phyloP scores from a whole-genome alignment of 2,113 vertebrate genomes.

The Syrrhaptes paradoxus region DNA sequence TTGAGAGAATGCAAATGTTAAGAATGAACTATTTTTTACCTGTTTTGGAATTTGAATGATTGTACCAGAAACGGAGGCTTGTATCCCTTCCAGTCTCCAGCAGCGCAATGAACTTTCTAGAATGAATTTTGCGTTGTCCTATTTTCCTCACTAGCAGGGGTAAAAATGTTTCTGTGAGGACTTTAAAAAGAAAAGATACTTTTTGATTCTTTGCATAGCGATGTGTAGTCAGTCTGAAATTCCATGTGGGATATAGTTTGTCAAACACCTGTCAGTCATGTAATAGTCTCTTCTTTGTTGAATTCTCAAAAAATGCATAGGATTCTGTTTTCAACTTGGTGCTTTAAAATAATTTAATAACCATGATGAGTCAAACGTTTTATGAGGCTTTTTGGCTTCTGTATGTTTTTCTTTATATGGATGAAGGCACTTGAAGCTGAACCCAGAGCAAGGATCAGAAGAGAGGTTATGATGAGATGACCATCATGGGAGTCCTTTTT shows the following conservation, averaged over 20 bases:
- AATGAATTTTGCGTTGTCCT: not conserved
- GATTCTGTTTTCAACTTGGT: not conserved
- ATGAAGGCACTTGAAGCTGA: not conserved
- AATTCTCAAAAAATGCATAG: not conserved
- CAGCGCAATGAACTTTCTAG: not conserved
- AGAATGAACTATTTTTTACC: not conserved
- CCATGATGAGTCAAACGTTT: not conserved
- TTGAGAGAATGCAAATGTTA: not conserved
- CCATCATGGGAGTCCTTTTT: not conserved
- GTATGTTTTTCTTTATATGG: not conserved
- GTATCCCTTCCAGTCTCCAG: not conserved
- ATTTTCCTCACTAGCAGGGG: not conserved
- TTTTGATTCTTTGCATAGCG: not conserved
- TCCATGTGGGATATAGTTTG: not conserved
- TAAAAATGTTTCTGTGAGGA: not conserved
- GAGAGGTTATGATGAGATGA: not conserved
- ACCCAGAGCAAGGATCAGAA: not conserved
- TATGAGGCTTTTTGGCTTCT: not conserved
- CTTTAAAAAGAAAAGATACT: not conserved
- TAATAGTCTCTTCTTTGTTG: not conserved
- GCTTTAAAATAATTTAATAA: not conserved
- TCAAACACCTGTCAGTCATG: not conserved
- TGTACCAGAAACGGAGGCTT: not conserved
- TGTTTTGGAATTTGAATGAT: not conserved
- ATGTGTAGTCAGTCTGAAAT: not conserved